phyloP scores from a whole-genome alignment of 2,888 invertebrate species.

The Torymus tubicola region DNA sequence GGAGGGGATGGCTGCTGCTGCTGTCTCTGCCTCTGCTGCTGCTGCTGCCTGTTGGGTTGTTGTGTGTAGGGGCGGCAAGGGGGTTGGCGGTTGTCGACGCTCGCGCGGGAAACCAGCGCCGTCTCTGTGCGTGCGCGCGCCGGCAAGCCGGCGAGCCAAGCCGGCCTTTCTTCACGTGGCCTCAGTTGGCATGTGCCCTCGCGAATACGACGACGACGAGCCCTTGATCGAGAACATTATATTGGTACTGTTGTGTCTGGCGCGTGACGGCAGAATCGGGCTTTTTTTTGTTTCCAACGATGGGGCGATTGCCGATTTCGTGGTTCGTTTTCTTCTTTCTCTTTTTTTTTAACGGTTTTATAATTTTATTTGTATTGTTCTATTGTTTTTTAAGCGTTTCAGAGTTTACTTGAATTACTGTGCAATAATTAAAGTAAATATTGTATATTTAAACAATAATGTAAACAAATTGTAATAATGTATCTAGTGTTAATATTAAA shows the following conservation, averaged over 20 bases:
- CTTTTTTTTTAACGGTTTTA: too few species aligned
- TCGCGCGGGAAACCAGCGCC: slow-evolving; percentile 68
- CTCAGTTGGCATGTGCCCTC: slow-evolving; percentile 33
- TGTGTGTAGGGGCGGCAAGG: slow-evolving; percentile 74
- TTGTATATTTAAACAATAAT: too few species aligned
- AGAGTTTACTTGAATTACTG: too few species aligned
- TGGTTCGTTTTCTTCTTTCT: too few species aligned
- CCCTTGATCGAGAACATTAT: not conserved
- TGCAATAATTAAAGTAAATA: too few species aligned
- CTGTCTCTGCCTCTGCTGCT: slow-evolving; percentile 33
- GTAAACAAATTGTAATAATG: too few species aligned
- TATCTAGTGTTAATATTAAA: too few species aligned
- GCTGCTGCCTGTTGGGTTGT: slow-evolving; percentile 72
- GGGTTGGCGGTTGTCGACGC: slow-evolving; percentile 62
- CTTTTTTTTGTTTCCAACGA: too few species aligned
- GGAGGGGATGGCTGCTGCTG: slow-evolving; percentile 71
- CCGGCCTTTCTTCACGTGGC: slow-evolving; percentile 53
- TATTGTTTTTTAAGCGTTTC: too few species aligned
- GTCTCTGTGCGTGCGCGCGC: not conserved
- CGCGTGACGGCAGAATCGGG: too few species aligned
- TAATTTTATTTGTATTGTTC: too few species aligned
- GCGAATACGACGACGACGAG: not conserved
- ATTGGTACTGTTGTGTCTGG: not conserved
- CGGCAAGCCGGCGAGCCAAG: slow-evolving; percentile 16
- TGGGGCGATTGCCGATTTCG: too few species aligned